Evolutionary conservation across 2,113 vertebrate genomes (phyloP), one percentile per base, ranked within the genome.

Genomic region (Hoplias malabaricus): DNA sequence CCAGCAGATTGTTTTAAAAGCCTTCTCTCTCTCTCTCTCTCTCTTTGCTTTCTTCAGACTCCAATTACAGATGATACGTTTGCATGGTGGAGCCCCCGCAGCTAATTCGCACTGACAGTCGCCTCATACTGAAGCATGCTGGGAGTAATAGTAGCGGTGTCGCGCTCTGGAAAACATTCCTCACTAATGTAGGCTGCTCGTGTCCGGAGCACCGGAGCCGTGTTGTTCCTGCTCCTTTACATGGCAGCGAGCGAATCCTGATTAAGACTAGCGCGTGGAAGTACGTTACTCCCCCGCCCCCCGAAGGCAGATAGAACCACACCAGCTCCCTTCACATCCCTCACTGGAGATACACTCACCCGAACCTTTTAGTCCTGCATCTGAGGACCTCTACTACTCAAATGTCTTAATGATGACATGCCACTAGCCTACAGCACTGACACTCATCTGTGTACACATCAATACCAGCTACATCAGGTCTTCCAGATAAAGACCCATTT

Each of bases 51-150:
- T 78, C 77, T 74, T 62, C 57, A 27, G 29, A 86, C 90, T 92
- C 90, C 94, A 94, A 94, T 94, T 94, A 93, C 92, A 93, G 89
- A 88, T 83, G 88, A 86, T 86, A 81, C 83, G 81, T 91, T 89
- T 91, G 91, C 85, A 83, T 87, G 88, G 89, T 82, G 4, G 84
- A 75, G 42, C 85, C 75, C 69, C 87, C 79, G 85, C 71, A 86
- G 87, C 83, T 95, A 94, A 96, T 92, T 86, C 88, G 84, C 87
- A 87, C 87, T 93, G 93, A 95, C 93, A 94, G 93, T 86, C 89
- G 89, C 91, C 90, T 91, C 87, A 91, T 93, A 90, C 89, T 90
- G 83, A 88, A 77, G 87, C 92, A 90, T 90, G 91, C 89, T 90
- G 92, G 87, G 86, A 87, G 93, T 93, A 92, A 88, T 87, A 91